These are phyloP conservation scores for Perccottus glenii DNA, from an alignment of 2,113 vertebrate species.

Conservation along the genomic window DNA sequence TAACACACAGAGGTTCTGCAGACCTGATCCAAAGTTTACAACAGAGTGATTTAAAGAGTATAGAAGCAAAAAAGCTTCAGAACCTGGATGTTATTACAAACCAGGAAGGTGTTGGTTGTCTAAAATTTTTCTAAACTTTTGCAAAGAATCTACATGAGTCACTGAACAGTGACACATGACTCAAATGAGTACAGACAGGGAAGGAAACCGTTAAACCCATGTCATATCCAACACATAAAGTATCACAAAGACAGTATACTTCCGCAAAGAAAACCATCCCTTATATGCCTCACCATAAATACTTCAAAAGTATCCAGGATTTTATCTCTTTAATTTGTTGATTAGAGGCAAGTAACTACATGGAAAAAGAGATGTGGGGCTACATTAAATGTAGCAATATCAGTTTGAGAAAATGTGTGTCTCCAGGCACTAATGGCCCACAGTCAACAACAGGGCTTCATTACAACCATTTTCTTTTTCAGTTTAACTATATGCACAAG, in stretches of 20 bases:
- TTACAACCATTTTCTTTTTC: too few relatives aligned
- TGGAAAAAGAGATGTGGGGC: too few relatives aligned
- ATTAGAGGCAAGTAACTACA: too few relatives aligned
- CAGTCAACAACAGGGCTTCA: too few relatives aligned
- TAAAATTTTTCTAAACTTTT: constrained; percentile 26
- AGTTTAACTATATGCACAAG: too few relatives aligned
- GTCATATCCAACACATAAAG: constrained; percentile 29
- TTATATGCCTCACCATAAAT: neutral
- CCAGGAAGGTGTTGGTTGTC: constrained; percentile 10
- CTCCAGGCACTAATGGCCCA: too few relatives aligned
- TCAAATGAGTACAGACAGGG: constrained; percentile 42
- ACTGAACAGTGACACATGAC: constrained; percentile 60
- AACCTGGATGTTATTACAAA: neutral
- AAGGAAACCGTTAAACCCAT: constrained; percentile 31
- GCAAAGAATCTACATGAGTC: constrained; percentile 45
- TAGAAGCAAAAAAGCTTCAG: neutral
- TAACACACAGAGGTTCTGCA: constrained; percentile 36
- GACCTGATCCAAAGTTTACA: constrained; percentile 17
- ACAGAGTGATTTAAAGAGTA: constrained; percentile 14
- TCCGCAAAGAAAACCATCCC: neutral
- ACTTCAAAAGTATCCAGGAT: too few relatives aligned
- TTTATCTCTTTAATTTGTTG: too few relatives aligned
- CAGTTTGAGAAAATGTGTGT: too few relatives aligned
- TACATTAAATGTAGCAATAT: too few relatives aligned
- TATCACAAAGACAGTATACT: neutral